Percentiles rank a stretch among this genome's conserved stretches.
phyloP scores from a whole-genome alignment of 2,113 vertebrate species.

The Halcyon malimbica region DNA sequence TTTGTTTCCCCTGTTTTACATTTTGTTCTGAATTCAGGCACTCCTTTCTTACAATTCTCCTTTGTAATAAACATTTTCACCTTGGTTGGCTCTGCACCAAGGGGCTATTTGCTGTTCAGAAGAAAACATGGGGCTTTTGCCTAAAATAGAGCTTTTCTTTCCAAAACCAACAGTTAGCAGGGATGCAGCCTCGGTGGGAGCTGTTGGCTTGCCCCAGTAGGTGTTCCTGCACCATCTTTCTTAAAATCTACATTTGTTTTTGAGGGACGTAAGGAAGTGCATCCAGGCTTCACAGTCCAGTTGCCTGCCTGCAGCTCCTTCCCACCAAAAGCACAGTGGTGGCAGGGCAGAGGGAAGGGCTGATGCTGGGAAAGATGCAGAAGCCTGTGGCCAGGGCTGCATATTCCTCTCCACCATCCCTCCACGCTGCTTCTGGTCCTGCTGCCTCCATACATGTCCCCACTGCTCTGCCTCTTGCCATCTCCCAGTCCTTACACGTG shows the following conservation, averaged over 20 bases:
- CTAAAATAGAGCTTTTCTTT: background rate
- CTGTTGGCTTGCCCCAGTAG: accelerated
- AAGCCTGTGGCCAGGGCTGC: accelerated
- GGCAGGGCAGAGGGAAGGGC: background rate
- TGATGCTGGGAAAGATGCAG: background rate
- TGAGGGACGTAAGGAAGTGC: background rate
- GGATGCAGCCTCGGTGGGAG: background rate
- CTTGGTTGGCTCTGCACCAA: background rate
- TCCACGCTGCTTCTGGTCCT: background rate
- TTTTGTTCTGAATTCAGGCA: constrained; percentile 19
- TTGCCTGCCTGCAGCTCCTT: background rate
- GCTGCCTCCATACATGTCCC: accelerated
- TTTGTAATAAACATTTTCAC: background rate
- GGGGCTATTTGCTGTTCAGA: background rate
- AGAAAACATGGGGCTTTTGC: background rate
- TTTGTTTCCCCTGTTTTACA: constrained; percentile 49
- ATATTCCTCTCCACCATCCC: background rate
- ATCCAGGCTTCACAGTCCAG: background rate
- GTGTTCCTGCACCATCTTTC: background rate
- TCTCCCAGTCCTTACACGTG: accelerated
- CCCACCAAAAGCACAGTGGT: background rate
- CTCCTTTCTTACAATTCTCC: background rate
- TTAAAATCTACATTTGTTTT: background rate
- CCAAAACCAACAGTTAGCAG: background rate
- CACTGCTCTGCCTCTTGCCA: accelerated